Evolutionary conservation across 1,140 invertebrate genomes (phyloP), one percentile per base, ranked within the genome.

Genomic region (Heliconius eleuchia): DNA sequence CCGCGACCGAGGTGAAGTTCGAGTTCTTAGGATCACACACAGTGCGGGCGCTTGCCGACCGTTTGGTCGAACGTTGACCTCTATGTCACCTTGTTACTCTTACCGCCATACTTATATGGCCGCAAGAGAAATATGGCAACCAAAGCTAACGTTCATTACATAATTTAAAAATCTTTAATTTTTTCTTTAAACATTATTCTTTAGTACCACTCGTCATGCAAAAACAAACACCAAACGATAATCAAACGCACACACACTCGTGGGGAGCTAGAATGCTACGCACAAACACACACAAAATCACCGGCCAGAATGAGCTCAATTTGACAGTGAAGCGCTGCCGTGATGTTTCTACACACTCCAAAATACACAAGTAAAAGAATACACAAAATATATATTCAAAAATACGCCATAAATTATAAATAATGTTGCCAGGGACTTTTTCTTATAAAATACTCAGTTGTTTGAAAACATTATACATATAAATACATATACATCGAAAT

Each of bases 251-350:
- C 85, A 82, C 89, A 84, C 84, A 81, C 74, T 80, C 84, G 84
- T 79, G 90, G 86, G 86, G 89, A 88, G 87, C 88, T 81, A 89
- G 87, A 88, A 84, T 82, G 86, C 87, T 88, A 89, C 89, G 85
- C 90, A 60, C 55, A 91, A 91, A 91, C 89, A 93, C 91, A 93
- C 92, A 94, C 92, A 92, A 91, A 76, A 93, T 89, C 92, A 86
- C 91, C 92, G 93, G 90, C 93, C 93, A 94, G 93, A 88, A 77
- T 91, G 91, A 94, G 91, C 91, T 93, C 78, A 81, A 78, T 74
- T 83, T 81, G 79, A 55, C 72, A 79, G 76, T 82, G 82, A 78
- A 81, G 79, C 84, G 82, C 79, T 84, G 83, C 85, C 85, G 85
- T 73, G 82, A 83, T 80, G 79, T 82, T 77, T 84, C 90, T 91